Percentiles rank a stretch among this genome's conserved stretches.
Evolutionary conservation across 2,888 invertebrate genomes (phyloP).

Genomic region (Eupelmus urozonus): DNA sequence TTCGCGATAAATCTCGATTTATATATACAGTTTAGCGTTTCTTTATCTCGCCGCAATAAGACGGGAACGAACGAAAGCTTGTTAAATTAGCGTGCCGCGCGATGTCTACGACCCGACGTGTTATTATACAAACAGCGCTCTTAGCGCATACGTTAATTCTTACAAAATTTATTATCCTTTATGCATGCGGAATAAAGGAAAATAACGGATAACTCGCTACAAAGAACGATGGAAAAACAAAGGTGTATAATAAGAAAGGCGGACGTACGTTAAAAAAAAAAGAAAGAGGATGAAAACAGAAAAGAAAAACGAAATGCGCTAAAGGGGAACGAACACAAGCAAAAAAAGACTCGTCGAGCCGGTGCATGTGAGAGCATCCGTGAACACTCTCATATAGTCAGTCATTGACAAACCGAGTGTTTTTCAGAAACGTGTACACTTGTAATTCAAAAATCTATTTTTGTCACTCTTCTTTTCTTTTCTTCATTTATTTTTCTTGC

Average conservation of each 20-base stretch:
- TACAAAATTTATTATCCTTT: constrained; percentile 59
- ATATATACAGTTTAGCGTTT: constrained; percentile 22
- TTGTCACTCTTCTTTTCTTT: too few species aligned
- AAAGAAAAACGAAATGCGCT: constrained; percentile 15
- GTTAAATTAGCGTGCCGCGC: constrained; percentile 38
- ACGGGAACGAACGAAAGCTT: constrained; percentile 19
- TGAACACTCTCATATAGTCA: background rate
- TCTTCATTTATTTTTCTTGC: too few species aligned
- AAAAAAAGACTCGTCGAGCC: constrained; percentile 6
- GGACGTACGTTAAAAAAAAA: constrained; percentile 11
- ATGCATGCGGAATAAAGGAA: constrained; percentile 42
- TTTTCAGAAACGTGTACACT: too few species aligned
- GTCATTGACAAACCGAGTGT: too few species aligned
- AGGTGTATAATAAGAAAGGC: constrained; percentile 30
- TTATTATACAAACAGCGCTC: constrained; percentile 50
- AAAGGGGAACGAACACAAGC: constrained; percentile 10
- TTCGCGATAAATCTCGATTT: constrained; percentile 25
- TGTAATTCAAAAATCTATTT: too few species aligned
- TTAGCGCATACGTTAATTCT: constrained; percentile 49
- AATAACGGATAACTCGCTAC: constrained; percentile 48
- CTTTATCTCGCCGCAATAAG: constrained; percentile 28
- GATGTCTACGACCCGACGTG: constrained; percentile 24
- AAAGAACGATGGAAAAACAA: constrained; percentile 44
- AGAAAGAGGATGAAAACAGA: constrained; percentile 24
- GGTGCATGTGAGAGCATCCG: background rate